Evolutionary conservation across 1,140 invertebrate genomes (phyloP), one percentile per base, ranked within the genome.

Genomic region (Bombyx mandarina): DNA sequence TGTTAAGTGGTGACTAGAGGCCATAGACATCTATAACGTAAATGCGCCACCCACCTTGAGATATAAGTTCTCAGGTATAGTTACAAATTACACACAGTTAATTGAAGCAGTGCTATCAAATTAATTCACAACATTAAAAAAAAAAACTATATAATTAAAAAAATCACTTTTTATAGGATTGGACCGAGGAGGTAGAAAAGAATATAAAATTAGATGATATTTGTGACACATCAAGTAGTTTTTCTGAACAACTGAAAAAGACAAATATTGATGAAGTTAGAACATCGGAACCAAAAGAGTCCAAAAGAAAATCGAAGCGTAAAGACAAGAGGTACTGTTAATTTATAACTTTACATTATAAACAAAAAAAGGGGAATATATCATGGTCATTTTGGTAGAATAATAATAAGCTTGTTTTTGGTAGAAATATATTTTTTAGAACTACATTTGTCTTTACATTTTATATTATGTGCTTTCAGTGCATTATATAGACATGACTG

Each of bases 151-250:
- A 42, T 46, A 56, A 0, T 48, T 10, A 3, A 43, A 26, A 54
- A 45, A 7, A 44, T 58, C 54, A 55, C 60, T 58, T 56, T 53
- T 69, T 67, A 45, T 55, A 87, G 84, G 84, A 87, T 61, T 87
- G 84, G 84, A 84, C 78, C 47, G 84, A 87, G 56, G 84, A 87
- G 65, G 84, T 85, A 47, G 84, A 87, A 57, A 82, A 83, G 60
- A 82, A 84, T 60, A 84, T 83, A 56, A 84, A 85, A 70, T 61
- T 86, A 12, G 83, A 85, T 69, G 82, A 85, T 53, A 64, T 74
- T 44, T 73, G 71, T 73, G 75, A 83, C 55, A 62, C 82, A 12
- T 73, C 74, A 43, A 75, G 73, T 26, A 80, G 77, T 66, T 86
- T 83, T 66, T 81, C 77, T 22, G 72, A 78, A 71, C 75, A 56